phyloP scores from a whole-genome alignment of 1,140 invertebrate genomes.

The Caenorhabditis remanei region DNA sequence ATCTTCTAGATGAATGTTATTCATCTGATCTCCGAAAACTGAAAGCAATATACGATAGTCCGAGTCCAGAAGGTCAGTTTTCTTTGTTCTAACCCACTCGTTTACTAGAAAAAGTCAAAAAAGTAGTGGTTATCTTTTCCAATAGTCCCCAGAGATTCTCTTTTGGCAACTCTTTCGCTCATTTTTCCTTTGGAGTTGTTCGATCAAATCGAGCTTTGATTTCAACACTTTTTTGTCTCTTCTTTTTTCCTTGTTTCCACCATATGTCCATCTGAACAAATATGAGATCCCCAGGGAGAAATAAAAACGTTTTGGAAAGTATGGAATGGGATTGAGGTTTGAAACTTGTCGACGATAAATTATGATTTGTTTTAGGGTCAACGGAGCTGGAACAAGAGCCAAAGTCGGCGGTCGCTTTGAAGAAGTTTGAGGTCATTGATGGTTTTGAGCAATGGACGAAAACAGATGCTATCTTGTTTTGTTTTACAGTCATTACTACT shows the following conservation, averaged over 20 bases:
- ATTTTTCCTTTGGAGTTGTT: conserved; percentile 33
- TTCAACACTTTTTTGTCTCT: conserved; percentile 38
- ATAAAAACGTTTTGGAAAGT: conserved; percentile 5
- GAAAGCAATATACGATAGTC: conserved; percentile 1
- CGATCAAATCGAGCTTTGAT: conserved; percentile 45
- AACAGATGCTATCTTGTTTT: conserved; percentile 66
- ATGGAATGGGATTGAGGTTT: neutral
- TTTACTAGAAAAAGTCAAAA: neutral
- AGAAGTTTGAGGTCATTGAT: conserved; percentile 39
- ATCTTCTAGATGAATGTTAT: conserved; percentile 13
- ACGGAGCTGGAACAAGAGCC: neutral
- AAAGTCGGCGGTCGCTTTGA: conserved; percentile 48
- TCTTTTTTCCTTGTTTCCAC: neutral
- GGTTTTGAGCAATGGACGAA: conserved; percentile 58
- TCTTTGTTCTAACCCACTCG: neutral
- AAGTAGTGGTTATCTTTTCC: neutral
- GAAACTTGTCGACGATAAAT: neutral
- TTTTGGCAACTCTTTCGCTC: conserved; percentile 35
- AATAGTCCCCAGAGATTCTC: neutral
- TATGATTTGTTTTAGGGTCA: conserved; percentile 47
- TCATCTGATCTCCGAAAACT: neutral
- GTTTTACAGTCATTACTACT: conserved; percentile 68
- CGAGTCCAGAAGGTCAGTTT: conserved; percentile 27
- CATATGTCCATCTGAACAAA: conserved; percentile 29
- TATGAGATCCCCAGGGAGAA: neutral